Base-by-base conservation (phyloP, 2,888 invertebrate species). In the Pyrgus malvae region DNA sequence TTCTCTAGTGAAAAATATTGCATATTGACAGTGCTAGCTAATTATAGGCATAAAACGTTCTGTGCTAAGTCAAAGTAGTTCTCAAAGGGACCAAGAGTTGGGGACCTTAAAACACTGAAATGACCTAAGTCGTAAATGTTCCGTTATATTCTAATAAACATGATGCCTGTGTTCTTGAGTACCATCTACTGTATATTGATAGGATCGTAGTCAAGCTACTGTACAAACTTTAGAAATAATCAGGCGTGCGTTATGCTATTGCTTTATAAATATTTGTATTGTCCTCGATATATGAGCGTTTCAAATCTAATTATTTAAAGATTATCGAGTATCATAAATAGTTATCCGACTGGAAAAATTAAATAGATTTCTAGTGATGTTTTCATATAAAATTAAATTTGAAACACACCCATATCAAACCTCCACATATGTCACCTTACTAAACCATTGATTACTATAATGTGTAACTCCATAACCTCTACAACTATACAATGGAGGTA, bases 401-500 rank as follows among this genome's bases (percentile, higher is more conserved):
- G 44, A 51, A 27, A 48, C 35, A 23, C 29, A 44, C 51, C 23
- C 38, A 29, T 17, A 60, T 63, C 67, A 58, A 60, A 62, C 61
- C 55, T 58, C 56, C 56, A 60, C n/a, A 21, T 29, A 37, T 29
- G 35, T 58, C 59, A 65, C 68, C 59, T 54, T 61, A 51, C 49
- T 58, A 68, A 60, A 60, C 51, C 67, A 68, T 71, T 74, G 71
- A 71, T 72, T 70, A 76, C 70, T 63, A 45, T 33, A 46, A 80
- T 78, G 74, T 78, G 74, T 72, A 74, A 75, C 69, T 68, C 67
- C 67, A 27, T 64, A 41, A 76, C 75, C 66, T 72, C 76, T 78
- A 78, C 71, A 7, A 14, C 72, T 82, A 83, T 79, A 83, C 78
- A 83, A 74, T 74, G 77, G 82, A 85, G 83, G 84, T 85, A 85